phyloP scores from a whole-genome alignment of 2,888 invertebrate species.

The Orchesella flavescens region DNA sequence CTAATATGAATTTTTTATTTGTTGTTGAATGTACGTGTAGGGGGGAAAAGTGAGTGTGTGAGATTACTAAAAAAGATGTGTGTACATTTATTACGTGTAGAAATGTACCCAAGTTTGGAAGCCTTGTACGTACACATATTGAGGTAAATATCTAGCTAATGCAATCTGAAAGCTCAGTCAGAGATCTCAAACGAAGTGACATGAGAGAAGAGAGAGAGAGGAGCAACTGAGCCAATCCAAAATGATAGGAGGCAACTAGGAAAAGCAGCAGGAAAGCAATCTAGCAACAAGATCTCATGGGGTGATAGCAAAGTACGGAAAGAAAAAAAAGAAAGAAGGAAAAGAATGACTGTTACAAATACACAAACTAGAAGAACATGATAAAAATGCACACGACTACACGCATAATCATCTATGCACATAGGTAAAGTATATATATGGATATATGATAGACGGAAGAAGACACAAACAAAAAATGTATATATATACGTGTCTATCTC shows the following conservation, averaged over 20 bases:
- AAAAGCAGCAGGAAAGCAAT: conserved; percentile 58
- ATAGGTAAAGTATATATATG: too few species aligned
- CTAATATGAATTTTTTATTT: too few species aligned
- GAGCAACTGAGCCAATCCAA: conserved; percentile 27
- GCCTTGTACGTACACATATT: too few species aligned
- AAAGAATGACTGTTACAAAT: conserved; percentile 32
- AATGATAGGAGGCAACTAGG: conserved; percentile 33
- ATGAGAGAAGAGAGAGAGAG: conserved; percentile 3
- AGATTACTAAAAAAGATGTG: too few species aligned
- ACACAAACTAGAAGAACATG: background rate
- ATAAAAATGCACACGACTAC: too few species aligned
- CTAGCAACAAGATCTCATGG: conserved; percentile 62
- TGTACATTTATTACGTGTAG: too few species aligned
- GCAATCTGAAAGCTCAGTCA: conserved; percentile 30
- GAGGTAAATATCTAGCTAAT: conserved; percentile 7
- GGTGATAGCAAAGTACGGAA: conserved; percentile 41
- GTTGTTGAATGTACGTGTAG: too few species aligned
- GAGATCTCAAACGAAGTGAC: conserved; percentile 30
- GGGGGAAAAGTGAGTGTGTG: too few species aligned
- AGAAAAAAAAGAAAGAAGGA: conserved; percentile 25
- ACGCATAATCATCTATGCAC: too few species aligned
- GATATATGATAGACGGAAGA: background rate
- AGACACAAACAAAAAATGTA: background rate
- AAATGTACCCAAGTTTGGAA: too few species aligned
- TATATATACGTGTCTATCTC: background rate